Percentiles rank a stretch among this genome's conserved stretches.
phyloP scores from a whole-genome alignment of 2,888 invertebrate genomes.

The Tipula lateralis region DNA sequence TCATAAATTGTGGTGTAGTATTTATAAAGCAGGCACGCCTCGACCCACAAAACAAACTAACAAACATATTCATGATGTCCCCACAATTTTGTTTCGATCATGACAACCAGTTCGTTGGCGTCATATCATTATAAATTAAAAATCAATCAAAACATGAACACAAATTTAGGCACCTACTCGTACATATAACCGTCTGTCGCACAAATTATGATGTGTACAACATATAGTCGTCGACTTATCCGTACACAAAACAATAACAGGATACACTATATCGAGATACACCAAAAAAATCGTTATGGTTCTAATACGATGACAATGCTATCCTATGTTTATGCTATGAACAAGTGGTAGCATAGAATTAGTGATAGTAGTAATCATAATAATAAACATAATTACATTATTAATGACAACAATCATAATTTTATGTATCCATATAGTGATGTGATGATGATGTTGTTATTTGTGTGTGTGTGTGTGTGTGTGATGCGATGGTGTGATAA shows the following conservation, averaged over 20 bases:
- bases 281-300: neutral
- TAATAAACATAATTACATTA: constrained; percentile 19
- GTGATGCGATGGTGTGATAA: constrained; percentile 16
- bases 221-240: too few species aligned
- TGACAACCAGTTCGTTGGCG: neutral
- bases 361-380: neutral
- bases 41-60: too few species aligned
- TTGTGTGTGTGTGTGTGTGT: too few species aligned
- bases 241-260: neutral
- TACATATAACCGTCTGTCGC: neutral
- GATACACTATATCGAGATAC: neutral
- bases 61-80: too few species aligned
- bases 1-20: too few species aligned
- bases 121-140: neutral
- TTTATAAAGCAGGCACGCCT: too few species aligned
- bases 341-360: neutral
- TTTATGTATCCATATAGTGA: neutral
- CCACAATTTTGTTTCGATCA: too few species aligned
- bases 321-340: neutral
- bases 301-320: neutral
- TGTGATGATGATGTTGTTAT: neutral
- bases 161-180: neutral
- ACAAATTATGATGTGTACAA: neutral
- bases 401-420: constrained; percentile 24
- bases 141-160: neutral